Conservation (phyloP, 2,113 vertebrate species). For the Colinus virginianus region DNA sequence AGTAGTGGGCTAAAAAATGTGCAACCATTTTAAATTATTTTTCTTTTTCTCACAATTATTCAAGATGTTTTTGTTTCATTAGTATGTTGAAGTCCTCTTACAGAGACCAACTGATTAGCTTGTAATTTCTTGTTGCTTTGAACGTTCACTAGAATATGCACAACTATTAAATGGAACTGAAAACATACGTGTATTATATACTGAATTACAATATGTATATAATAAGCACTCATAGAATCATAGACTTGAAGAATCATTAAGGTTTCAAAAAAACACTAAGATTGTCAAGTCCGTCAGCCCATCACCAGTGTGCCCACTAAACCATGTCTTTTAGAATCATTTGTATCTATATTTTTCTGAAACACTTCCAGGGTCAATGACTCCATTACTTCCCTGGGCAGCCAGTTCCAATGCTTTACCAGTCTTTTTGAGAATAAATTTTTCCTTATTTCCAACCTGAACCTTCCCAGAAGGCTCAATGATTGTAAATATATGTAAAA, state of each 20-base stretch:
- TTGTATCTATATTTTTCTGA: too few relatives aligned
- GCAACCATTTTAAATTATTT: background rate
- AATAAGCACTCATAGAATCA: background rate
- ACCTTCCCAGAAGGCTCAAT: too few relatives aligned
- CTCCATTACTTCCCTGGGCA: too few relatives aligned
- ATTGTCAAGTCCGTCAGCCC: too few relatives aligned
- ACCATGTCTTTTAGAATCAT: too few relatives aligned
- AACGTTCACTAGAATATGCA: background rate
- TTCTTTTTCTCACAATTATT: background rate
- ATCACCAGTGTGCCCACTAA: too few relatives aligned
- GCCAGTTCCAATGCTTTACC: too few relatives aligned
- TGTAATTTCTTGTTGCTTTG: background rate
- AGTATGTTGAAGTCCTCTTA: background rate
- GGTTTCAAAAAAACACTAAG: too few relatives aligned
- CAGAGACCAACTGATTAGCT: fast-evolving
- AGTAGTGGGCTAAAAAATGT: fast-evolving
- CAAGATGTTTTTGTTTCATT: background rate
- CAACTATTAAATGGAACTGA: background rate
- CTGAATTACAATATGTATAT: background rate
- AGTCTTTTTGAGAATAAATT: too few relatives aligned
- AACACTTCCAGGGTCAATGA: too few relatives aligned
- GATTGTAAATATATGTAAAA: background rate
- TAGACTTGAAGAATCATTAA: too few relatives aligned
- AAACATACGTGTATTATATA: background rate
- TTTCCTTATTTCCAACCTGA: too few relatives aligned